Evolutionary conservation across 2,888 invertebrate genomes (phyloP).

Genomic region (Pediacus dermestoides): DNA sequence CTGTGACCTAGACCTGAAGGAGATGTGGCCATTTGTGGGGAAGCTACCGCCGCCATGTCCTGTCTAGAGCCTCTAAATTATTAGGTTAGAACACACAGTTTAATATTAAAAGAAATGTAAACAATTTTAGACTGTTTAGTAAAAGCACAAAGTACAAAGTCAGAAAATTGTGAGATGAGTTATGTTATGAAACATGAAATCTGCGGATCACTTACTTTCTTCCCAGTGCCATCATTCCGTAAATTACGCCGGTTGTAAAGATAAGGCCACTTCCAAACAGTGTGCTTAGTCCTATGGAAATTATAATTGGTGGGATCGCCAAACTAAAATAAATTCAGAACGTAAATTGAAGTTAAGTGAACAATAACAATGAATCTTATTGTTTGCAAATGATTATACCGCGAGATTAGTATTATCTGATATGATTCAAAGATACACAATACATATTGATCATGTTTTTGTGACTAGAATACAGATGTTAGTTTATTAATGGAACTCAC

Average conservation of each 20-base stretch:
- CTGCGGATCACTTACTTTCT: slow-evolving; percentile 74
- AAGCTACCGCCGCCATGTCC: slow-evolving; percentile 80
- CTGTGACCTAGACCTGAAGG: slow-evolving; percentile 54
- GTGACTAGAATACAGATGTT: too few species aligned
- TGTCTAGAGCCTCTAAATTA: slow-evolving; percentile 71
- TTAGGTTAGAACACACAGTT: slow-evolving; percentile 22
- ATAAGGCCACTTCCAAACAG: slow-evolving; percentile 86
- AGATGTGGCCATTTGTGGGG: slow-evolving; percentile 60
- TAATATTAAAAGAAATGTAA: too few species aligned
- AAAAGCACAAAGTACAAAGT: slow-evolving; percentile 16
- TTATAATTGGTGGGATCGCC: slow-evolving; percentile 73
- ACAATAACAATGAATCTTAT: slow-evolving; percentile 3
- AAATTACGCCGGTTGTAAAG: slow-evolving; percentile 82
- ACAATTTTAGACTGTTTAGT: too few species aligned
- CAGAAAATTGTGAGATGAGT: slow-evolving; percentile 4
- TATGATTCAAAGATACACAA: too few species aligned
- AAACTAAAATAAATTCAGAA: slow-evolving; percentile 55
- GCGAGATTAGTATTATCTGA: too few species aligned
- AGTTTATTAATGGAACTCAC: slow-evolving; percentile 59
- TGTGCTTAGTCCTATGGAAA: slow-evolving; percentile 72
- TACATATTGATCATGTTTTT: too few species aligned
- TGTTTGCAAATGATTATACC: too few species aligned
- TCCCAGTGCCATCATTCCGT: slow-evolving; percentile 93
- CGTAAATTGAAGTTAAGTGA: background rate
- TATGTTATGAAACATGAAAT: slow-evolving; percentile 8